Evolutionary conservation across 2,888 invertebrate genomes (phyloP), one percentile per base, ranked within the genome.

Genomic region (Sinodicranocentrus sp.): DNA sequence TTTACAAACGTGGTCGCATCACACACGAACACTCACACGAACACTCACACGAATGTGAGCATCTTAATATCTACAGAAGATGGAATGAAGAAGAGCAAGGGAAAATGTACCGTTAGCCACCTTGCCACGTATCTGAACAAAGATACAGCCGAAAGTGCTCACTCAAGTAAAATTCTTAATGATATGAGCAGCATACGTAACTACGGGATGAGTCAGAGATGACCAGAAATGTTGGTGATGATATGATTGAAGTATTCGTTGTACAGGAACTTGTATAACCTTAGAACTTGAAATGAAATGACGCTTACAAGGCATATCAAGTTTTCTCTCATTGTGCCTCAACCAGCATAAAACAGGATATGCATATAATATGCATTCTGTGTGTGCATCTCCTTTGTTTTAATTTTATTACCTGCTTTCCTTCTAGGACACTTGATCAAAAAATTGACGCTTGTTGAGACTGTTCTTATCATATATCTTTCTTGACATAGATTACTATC

Each of bases 81-180:
- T 33, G 77, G 68, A 78, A 63, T 43, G 61, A 70, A 39, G 77
- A 78, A 44, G 57, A 68, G 59, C 44, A 70, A 70, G 77, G 28
- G 48, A 68, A 77, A 78, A 48, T 59, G 33, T 78, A 68, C 77
- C 77, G 77, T 78, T 78, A 78, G 26, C 70, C 68, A 78, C 59
- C 77, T 68, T 61, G 33, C 61, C 52, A 78, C 59, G 59, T 78
- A 68, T 59, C 8, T 77, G 8, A 39, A 75, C 67, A 76, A 67
- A 44, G 26, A 67, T 23, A 15, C 44, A 23, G 28, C 17, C 61
- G 21, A 17, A 61, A 54, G 54, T 61, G 28, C 28, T 61, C 61
- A 65, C 21, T 63, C 19, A 39, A 63, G 2, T 8, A 13, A 48
- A 48, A 10, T 48, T 48, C n/a, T 15, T 48, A n/a, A 48, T 48